Conservation (phyloP, 2,113 vertebrate genomes). For the Typhlomys cinereus region DNA sequence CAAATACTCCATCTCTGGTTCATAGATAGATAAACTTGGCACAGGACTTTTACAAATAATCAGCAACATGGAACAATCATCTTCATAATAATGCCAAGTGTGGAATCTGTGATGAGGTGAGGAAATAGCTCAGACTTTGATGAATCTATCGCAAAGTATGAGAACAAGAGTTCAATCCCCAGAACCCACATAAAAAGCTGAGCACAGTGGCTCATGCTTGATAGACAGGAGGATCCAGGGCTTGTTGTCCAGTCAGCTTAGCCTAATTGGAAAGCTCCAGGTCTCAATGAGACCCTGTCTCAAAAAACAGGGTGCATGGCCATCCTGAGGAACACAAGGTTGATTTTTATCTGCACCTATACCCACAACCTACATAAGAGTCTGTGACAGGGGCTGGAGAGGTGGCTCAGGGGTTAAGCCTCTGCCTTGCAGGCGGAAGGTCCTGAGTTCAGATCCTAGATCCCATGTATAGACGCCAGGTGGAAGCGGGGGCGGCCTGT, state of each 20-base stretch:
- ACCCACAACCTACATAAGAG: no score
- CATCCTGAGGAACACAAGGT: background rate
- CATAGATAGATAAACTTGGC: background rate
- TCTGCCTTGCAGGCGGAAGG: no score
- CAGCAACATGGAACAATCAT: background rate
- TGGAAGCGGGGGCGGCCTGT: no score
- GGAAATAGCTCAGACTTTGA: background rate
- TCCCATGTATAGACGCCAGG: no score
- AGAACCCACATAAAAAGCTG: background rate
- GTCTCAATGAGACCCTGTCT: background rate
- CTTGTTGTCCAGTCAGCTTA: background rate
- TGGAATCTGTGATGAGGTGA: background rate
- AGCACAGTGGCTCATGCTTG: background rate
- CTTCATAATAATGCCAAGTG: background rate
- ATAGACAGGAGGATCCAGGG: background rate
- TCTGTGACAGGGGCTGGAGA: no score
- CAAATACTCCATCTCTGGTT: background rate
- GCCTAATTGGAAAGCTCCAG: background rate
- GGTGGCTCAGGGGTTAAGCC: no score
- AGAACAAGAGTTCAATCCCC: no score
- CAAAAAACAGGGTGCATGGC: background rate
- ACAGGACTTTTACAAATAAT: background rate
- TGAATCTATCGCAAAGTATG: background rate
- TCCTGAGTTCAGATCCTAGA: no score
- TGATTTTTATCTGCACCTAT: background rate